Evolutionary conservation across 2,888 invertebrate genomes (phyloP).

Genomic region (Tetragonula carbonaria): DNA sequence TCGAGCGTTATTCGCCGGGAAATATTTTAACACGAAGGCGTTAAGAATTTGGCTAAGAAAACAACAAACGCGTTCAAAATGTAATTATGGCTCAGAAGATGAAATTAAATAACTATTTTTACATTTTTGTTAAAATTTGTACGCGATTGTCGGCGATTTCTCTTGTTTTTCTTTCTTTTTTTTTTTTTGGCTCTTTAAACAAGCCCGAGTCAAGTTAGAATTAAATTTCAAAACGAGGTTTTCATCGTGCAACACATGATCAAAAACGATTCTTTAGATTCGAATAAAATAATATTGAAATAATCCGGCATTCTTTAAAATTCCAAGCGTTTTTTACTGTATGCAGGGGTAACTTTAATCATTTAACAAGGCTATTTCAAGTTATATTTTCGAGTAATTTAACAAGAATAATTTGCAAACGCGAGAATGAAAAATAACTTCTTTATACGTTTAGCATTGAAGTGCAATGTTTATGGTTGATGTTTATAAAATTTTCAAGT

Average conservation of each 20-base stretch:
- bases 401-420: neutral
- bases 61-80: conserved; percentile 11
- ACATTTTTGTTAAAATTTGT: neutral
- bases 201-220: neutral
- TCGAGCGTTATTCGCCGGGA: neutral
- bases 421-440: neutral
- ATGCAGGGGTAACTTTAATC: no score
- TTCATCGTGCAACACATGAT: neutral
- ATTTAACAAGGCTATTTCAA: no score
- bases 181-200: neutral
- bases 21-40: neutral
- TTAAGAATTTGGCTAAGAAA: conserved; percentile 26
- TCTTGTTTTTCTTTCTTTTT: neutral
- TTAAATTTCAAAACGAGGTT: neutral
- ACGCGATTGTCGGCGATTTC: neutral
- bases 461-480: neutral
- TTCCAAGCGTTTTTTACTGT: no score
- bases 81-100: neutral
- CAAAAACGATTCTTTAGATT: neutral
- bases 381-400: neutral
- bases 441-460: no score
- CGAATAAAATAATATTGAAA: neutral
- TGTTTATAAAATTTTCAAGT: neutral
- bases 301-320: no score
- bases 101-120: neutral